Conservation (phyloP, 37 sponge, comb jelly and placozoan genomes). For the Axinella damicornis region DNA sequence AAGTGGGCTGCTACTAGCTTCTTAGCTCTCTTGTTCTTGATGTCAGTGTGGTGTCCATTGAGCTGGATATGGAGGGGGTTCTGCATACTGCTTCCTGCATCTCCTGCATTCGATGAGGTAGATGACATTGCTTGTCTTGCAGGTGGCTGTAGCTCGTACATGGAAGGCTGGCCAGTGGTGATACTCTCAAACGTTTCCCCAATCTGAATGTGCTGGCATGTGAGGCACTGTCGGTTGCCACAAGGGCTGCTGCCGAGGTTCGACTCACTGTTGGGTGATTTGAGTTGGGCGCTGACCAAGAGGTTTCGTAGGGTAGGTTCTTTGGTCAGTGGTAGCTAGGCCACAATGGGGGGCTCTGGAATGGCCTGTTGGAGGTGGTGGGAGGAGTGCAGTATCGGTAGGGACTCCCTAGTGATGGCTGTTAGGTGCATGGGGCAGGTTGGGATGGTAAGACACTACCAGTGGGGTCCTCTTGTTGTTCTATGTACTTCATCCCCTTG, state of each 20-base stretch:
- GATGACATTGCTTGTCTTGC: constrained; percentile 1
- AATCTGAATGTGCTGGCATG: neutral
- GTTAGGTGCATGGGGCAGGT: too few relatives aligned
- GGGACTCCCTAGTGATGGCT: too few relatives aligned
- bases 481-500: neutral
- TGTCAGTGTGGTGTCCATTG: constrained; percentile 4
- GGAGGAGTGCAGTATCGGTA: neutral
- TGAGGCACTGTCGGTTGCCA: neutral
- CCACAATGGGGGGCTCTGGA: neutral
- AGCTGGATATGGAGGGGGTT: constrained; percentile 15
- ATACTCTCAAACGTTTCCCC: neutral
- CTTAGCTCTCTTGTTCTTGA: neutral
- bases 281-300: neutral
- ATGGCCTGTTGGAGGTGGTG: constrained; percentile 6
- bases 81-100: neutral
- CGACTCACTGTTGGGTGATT: neutral
- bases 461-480: neutral
- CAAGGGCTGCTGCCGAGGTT: neutral
- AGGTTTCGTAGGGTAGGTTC: neutral
- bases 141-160: neutral
- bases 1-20: neutral
- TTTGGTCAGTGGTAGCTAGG: neutral
- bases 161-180: neutral
- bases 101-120: constrained; percentile 11
- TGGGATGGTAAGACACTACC: neutral